These are phyloP conservation scores for Lagria hirta DNA, from an alignment of 2,888 invertebrate species.

Conservation along the genomic window DNA sequence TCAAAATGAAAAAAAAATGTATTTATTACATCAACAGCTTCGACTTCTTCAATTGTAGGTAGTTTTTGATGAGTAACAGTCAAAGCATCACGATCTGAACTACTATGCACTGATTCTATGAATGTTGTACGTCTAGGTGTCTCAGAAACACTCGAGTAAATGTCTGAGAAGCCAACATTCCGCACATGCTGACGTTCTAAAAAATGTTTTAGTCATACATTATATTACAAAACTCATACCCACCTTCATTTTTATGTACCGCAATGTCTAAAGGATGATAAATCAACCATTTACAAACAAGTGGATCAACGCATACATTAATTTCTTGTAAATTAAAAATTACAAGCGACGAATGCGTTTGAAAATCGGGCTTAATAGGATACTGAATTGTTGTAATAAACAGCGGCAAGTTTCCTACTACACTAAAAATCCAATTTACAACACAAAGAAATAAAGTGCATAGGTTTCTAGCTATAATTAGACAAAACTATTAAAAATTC, in stretches of 20 bases:
- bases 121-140: constrained; percentile 54
- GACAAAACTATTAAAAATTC: no score
- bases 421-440: no score
- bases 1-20: no score
- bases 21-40: constrained; percentile 42
- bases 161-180: constrained; percentile 41
- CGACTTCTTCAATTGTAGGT: constrained; percentile 32
- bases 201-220: constrained; percentile 1
- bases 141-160: constrained; percentile 44
- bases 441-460: no score
- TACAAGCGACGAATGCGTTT: constrained; percentile 56
- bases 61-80: constrained; percentile 27
- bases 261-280: constrained; percentile 48
- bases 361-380: constrained; percentile 51
- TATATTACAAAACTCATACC: background rate
- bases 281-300: constrained; percentile 66
- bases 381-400: constrained; percentile 53
- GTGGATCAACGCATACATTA: constrained; percentile 62
- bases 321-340: constrained; percentile 57
- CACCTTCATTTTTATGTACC: no score
- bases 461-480: no score
- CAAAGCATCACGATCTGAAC: constrained; percentile 52
- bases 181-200: constrained; percentile 25
- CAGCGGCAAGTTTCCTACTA: constrained; percentile 46
- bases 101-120: constrained; percentile 57